Evolutionary conservation across 2,113 vertebrate genomes (phyloP).

Genomic region (Typhlomys cinereus): DNA sequence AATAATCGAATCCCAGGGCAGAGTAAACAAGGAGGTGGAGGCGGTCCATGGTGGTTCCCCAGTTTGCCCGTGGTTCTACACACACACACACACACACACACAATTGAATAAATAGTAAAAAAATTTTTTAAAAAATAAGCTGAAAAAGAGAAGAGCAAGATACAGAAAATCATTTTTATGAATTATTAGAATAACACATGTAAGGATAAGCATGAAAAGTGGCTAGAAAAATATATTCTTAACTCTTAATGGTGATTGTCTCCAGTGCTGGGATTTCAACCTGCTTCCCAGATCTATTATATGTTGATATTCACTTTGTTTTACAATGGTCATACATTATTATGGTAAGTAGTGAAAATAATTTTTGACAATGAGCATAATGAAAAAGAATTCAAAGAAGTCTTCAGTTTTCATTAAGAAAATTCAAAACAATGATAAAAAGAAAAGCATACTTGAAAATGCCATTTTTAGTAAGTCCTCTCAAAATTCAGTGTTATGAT

Average conservation of each 20-base stretch:
- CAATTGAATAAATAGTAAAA: background rate
- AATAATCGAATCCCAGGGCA: too few species aligned
- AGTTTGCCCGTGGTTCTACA: too few species aligned
- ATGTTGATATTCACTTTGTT: conserved; percentile 34
- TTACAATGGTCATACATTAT: background rate
- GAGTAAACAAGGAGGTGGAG: too few species aligned
- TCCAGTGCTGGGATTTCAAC: background rate
- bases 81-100: too few species aligned
- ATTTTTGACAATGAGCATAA: background rate
- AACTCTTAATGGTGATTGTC: background rate
- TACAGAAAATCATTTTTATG: conserved; percentile 14
- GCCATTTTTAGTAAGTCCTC: fast-evolving
- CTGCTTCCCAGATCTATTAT: background rate
- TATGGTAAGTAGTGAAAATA: background rate
- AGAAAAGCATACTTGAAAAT: background rate
- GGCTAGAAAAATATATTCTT: background rate
- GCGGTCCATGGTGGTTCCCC: too few species aligned
- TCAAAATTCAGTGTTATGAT: conserved; percentile 22
- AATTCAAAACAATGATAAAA: background rate
- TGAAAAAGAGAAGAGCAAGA: conserved; percentile 24
- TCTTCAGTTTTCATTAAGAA: background rate
- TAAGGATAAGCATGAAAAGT: conserved; percentile 5
- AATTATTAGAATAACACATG: conserved; percentile 34
- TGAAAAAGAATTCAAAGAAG: conserved; percentile 48
- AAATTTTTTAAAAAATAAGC: background rate